These are phyloP conservation scores for Aspidapion aeneum DNA, from an alignment of 2,888 invertebrate genomes.

Conservation along the genomic window DNA sequence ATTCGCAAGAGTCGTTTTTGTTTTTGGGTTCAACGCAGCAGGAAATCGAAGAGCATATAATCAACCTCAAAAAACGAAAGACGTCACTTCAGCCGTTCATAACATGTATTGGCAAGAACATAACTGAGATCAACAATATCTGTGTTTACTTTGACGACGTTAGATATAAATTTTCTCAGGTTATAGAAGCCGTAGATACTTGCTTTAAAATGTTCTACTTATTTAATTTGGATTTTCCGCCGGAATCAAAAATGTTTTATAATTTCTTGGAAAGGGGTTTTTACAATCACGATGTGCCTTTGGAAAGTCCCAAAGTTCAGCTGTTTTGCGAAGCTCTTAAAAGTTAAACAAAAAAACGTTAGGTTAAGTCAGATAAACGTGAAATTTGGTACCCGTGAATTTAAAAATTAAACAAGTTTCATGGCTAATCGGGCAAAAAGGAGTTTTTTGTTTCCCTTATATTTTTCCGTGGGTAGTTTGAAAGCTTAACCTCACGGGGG, in stretches of 20 bases:
- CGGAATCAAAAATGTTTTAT: neutral
- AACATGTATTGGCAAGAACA: neutral
- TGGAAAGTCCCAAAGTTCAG: neutral
- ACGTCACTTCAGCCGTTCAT: neutral
- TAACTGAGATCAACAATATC: neutral
- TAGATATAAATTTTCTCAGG: neutral
- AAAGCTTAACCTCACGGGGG: too few species aligned
- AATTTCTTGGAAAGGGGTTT: neutral
- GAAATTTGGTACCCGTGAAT: too few species aligned
- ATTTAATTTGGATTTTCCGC: neutral
- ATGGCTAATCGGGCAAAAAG: too few species aligned
- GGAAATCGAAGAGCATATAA: neutral
- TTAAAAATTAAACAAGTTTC: too few species aligned
- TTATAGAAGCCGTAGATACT: neutral
- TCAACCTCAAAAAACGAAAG: neutral
- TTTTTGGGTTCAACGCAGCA: neutral
- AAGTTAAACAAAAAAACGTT: too few species aligned
- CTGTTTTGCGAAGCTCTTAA: neutral
- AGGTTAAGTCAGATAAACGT: too few species aligned
- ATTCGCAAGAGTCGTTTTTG: neutral
- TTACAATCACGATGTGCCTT: neutral
- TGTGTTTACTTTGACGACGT: neutral
- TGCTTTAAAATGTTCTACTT: neutral
- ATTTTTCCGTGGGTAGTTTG: too few species aligned
- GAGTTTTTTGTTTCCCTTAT: too few species aligned